Conservation (phyloP, 1,140 invertebrate genomes). For the Zelostemma sp. region DNA sequence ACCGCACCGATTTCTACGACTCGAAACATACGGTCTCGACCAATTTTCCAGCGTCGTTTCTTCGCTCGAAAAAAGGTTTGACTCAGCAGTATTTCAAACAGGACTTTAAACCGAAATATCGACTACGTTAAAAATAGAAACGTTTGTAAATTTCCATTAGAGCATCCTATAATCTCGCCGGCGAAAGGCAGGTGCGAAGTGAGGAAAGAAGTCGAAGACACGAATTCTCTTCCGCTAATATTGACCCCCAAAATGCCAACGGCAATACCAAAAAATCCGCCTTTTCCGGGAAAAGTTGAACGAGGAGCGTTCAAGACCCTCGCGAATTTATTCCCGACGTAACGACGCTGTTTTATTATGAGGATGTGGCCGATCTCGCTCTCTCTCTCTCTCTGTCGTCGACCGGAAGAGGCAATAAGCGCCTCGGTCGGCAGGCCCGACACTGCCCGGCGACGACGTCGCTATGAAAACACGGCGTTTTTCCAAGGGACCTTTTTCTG, state of each 20-base stretch:
- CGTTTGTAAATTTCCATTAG: neutral
- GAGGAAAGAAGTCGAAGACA: neutral
- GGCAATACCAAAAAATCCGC: no score
- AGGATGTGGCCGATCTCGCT: conserved; percentile 52
- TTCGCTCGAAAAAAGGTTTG: no score
- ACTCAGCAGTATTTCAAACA: no score
- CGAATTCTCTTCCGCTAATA: conserved; percentile 40
- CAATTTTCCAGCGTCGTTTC: no score
- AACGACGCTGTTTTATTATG: conserved; percentile 49
- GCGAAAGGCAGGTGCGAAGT: conserved; percentile 3
- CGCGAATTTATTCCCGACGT: conserved; percentile 21
- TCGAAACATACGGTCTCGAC: no score
- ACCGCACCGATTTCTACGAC: no score
- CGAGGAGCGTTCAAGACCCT: neutral
- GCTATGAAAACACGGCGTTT: conserved; percentile 57
- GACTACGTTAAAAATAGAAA: neutral
- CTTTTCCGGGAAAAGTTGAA: neutral
- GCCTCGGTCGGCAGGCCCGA: conserved; percentile 57
- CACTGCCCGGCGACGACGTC: conserved; percentile 55
- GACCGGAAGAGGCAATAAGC: conserved; percentile 65
- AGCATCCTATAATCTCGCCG: neutral
- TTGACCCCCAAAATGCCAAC: no score
- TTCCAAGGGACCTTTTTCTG: conserved; percentile 22
- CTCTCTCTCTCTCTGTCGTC: conserved; percentile 37
- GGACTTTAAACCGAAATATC: no score